A percentile compares a stretch with the other conserved stretches of the same genome.
Evolutionary conservation across 2,113 vertebrate genomes (phyloP).

Genomic region (Protobothrops flavoviridis): DNA sequence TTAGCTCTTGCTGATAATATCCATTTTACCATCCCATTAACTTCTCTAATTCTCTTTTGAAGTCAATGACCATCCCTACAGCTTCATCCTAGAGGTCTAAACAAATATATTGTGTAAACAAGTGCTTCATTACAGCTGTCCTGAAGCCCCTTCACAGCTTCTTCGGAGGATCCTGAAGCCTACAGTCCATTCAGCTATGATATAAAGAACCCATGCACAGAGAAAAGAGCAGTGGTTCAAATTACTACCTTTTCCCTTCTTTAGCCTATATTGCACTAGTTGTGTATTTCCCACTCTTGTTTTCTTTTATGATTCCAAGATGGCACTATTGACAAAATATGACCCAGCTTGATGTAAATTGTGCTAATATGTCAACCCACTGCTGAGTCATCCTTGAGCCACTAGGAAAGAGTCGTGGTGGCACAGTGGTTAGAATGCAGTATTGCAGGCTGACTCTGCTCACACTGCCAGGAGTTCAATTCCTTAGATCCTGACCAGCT

Average conservation of each 20-base stretch:
- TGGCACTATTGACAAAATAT: not conserved
- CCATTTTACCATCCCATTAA: not conserved
- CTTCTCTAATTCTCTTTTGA: not conserved
- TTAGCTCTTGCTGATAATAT: not conserved
- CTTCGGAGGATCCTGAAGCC: not conserved
- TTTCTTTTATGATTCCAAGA: not conserved
- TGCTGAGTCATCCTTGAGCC: too few relatives aligned
- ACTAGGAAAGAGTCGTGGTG: too few relatives aligned
- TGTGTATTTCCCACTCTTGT: not conserved
- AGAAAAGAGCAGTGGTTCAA: not conserved
- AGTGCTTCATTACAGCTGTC: not conserved
- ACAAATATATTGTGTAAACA: not conserved
- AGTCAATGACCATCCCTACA: not conserved
- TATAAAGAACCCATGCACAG: not conserved
- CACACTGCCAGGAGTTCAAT: too few relatives aligned
- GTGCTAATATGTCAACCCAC: too few relatives aligned
- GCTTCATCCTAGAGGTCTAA: not conserved
- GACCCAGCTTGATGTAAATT: too few relatives aligned
- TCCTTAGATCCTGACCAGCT: too few relatives aligned
- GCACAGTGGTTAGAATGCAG: too few relatives aligned
- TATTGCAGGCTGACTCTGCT: too few relatives aligned
- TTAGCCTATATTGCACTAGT: not conserved
- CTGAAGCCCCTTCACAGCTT: not conserved
- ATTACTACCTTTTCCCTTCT: not conserved
- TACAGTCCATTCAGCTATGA: not conserved